Percentiles rank a stretch among this genome's conserved stretches.
Evolutionary conservation across 1,140 invertebrate species (phyloP).

Genomic region (Lepidurus arcticus): DNA sequence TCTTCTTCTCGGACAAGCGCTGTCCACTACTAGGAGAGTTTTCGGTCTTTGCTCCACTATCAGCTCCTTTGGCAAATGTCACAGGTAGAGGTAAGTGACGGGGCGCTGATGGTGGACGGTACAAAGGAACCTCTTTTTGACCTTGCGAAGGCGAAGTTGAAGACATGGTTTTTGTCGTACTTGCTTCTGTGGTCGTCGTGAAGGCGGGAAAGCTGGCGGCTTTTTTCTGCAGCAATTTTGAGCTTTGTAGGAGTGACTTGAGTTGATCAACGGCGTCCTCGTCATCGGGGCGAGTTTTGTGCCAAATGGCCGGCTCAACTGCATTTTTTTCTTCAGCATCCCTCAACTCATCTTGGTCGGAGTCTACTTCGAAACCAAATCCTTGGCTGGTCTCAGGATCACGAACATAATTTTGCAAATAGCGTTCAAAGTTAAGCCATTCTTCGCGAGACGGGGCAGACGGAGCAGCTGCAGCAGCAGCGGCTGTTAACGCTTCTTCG

Average conservation of each 20-base stretch:
- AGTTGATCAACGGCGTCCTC: constrained; percentile 34
- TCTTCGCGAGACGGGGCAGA: neutral
- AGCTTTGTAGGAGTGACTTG: neutral
- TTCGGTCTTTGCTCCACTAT: neutral
- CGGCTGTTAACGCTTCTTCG: neutral
- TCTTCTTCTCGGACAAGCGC: neutral
- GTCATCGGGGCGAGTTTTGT: constrained; percentile 33
- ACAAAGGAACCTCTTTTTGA: constrained; percentile 20
- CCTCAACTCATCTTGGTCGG: neutral
- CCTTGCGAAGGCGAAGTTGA: constrained; percentile 11
- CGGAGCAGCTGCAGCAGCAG: neutral
- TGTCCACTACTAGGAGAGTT: neutral
- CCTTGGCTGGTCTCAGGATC: neutral
- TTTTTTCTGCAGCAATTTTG: constrained; percentile 17
- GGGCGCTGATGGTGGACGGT: neutral
- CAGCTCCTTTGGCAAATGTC: neutral
- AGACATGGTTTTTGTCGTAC: neutral
- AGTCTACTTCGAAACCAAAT: neutral
- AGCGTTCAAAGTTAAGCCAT: constrained; percentile 4
- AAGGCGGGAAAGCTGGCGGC: neutral
- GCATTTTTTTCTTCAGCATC: neutral
- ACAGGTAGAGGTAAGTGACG: constrained; percentile 14
- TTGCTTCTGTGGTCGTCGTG: neutral
- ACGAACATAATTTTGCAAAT: neutral
- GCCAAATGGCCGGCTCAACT: neutral